A percentile compares a stretch with the other conserved stretches of the same genome.
These are phyloP conservation scores for Vanacampus margaritifer DNA, from an alignment of 2,113 vertebrate genomes.

Conservation along the genomic window DNA sequence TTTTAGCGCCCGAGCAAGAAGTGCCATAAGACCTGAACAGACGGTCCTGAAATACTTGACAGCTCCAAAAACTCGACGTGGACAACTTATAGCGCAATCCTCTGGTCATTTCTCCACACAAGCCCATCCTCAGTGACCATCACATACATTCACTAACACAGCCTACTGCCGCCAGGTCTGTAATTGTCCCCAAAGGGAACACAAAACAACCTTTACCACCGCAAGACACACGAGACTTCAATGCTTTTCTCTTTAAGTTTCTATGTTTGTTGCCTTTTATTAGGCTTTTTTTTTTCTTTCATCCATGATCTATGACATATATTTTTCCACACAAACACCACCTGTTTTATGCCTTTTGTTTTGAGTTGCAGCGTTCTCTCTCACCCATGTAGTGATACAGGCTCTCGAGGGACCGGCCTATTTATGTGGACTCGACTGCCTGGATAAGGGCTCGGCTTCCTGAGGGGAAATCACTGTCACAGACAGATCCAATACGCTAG, in stretches of 20 bases:
- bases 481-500: neutral
- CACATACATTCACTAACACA: neutral
- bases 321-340: neutral
- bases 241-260: constrained; percentile 23
- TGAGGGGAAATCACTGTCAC: constrained; percentile 6
- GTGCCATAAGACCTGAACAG: too few species aligned
- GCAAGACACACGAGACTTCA: constrained; percentile 20
- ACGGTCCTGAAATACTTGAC: too few species aligned
- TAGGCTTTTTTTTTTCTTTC: constrained; percentile 27
- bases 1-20: too few species aligned
- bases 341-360: constrained; percentile 17
- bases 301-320: constrained; percentile 9
- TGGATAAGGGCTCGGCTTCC: constrained; percentile 30
- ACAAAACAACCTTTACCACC: constrained; percentile 47
- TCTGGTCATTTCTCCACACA: neutral
- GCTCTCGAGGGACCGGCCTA: constrained; percentile 25
- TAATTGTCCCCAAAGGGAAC: constrained; percentile 69
- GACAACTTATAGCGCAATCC: too few species aligned
- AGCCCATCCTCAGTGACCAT: neutral
- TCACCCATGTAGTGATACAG: constrained; percentile 24
- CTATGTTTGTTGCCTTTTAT: constrained; percentile 19
- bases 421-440: constrained; percentile 31
- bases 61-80: neutral
- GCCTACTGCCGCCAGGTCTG: constrained; percentile 33
- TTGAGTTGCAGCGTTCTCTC: constrained; percentile 21